A percentile compares a stretch with the other conserved stretches of the same genome.
Conservation (phyloP, 2,113 vertebrate species). For the Colaptes auratus region DNA sequence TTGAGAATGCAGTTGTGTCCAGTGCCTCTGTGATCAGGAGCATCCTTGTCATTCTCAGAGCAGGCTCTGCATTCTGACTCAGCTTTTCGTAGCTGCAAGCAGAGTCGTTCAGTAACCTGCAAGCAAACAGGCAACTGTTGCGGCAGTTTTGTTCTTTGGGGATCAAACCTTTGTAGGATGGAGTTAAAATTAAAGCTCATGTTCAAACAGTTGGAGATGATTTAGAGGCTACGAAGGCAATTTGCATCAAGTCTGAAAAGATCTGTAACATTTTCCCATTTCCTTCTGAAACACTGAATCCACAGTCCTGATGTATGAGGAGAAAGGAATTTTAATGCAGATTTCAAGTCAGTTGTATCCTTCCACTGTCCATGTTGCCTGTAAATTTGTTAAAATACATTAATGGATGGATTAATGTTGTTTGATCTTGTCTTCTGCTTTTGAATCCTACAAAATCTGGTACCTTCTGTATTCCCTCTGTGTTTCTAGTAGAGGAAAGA, state of each 20-base stretch:
- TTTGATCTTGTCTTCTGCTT: background rate
- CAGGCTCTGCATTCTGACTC: background rate
- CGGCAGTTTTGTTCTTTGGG: background rate
- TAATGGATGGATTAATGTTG: background rate
- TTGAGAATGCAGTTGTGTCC: rapidly evolving
- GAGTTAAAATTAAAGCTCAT: background rate
- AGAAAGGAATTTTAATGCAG: background rate
- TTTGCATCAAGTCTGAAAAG: background rate
- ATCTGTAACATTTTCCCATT: background rate
- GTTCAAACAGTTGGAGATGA: background rate
- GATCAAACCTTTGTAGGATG: background rate
- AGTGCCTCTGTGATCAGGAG: background rate
- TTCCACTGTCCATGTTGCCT: background rate
- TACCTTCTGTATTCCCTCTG: background rate
- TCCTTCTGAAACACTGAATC: rapidly evolving
- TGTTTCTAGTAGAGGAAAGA: background rate
- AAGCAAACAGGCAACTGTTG: background rate
- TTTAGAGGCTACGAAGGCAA: background rate
- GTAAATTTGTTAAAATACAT: background rate
- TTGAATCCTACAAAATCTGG: background rate
- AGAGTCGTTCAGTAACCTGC: background rate
- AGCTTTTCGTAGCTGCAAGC: background rate
- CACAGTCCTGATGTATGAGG: background rate
- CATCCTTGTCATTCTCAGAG: background rate
- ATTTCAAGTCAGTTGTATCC: background rate